Evolutionary conservation across 2,888 invertebrate species (phyloP).

Genomic region (Yponomeuta evonymella): DNA sequence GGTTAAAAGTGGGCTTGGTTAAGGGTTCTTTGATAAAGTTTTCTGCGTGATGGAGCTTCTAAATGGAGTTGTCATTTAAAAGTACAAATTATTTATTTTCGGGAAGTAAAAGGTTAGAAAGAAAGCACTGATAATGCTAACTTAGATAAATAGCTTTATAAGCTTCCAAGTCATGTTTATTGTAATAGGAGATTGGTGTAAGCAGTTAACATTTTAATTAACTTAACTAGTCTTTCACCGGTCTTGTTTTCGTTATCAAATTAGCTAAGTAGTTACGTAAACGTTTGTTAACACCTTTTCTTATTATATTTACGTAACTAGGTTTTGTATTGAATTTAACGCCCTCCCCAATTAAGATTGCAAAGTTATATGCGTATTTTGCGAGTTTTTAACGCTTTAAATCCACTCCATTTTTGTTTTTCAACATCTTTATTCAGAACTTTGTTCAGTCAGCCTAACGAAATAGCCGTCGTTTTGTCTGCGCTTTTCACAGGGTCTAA

Average conservation of each 20-base stretch:
- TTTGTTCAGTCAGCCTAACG: too few species aligned
- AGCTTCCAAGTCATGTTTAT: too few species aligned
- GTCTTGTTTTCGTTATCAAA: constrained; percentile 11
- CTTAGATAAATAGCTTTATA: too few species aligned
- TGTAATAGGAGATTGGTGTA: not conserved
- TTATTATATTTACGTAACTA: constrained; percentile 5
- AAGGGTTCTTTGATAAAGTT: not conserved
- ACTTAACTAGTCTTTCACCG: constrained; percentile 2
- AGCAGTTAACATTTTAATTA: not conserved
- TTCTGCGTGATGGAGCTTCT: not conserved
- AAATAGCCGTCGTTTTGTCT: too few species aligned
- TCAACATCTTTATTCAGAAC: too few species aligned
- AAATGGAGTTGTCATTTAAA: too few species aligned
- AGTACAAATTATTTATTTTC: too few species aligned
- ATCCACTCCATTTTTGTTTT: too few species aligned
- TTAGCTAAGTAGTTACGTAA: constrained; percentile 13
- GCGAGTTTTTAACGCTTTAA: not conserved
- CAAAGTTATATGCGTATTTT: not conserved
- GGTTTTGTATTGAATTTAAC: constrained; percentile 7
- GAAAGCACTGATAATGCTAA: too few species aligned
- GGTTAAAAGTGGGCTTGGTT: not conserved
- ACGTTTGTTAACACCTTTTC: constrained; percentile 11
- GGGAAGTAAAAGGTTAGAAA: too few species aligned
- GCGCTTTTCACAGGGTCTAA: too few species aligned
- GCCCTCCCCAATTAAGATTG: constrained; percentile 16